Evolutionary conservation across 2,888 invertebrate species (phyloP), one percentile per base, ranked within the genome.

Genomic region (Ernsta delagoae): DNA sequence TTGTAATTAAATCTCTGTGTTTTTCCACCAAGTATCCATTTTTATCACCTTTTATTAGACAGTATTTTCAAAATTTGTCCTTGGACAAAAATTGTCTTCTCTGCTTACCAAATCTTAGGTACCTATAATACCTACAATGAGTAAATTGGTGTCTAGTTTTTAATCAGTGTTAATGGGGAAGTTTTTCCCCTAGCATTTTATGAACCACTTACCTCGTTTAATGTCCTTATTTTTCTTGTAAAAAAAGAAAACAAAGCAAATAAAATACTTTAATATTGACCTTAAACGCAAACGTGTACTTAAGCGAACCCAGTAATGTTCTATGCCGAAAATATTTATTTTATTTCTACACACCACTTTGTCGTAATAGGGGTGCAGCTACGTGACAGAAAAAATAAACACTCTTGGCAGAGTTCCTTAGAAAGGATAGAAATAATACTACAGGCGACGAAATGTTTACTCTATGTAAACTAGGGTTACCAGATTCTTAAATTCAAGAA

Each of bases 381-480:
- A 72, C 70, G 73, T 72, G 74, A 71, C 65, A 64, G 75, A 77
- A 72, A 75, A 75, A 75, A 74, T 74, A 74, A 75, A 73, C 70
- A 73, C 66, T 67, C 63, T 71, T 71, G 69, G 57, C 59, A 65
- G 62, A 54, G 61, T 61, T 67, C 63, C 56, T 45, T 57, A 60
- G 66, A 70, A 69, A 65, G 60, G 63, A 72, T 69, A 24, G 59
- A 70, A 72, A 72, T 73, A 73, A 67, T 60, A 70, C 59, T 60
- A 70, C 59, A 70, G 61, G 70, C 69, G 67, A 61, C 54, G 72
- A 72, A 72, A 67, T 71, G 71, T 72, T 54, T 71, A 73, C 66
- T 69, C 70, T 39, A 9, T 57, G 56, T 11, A 12, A 57, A 57
- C 48, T 57, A 50, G 62, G 48, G 62, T 68, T 41, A 71, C 59